Evolutionary conservation across 2,888 invertebrate genomes (phyloP), one percentile per base, ranked within the genome.

Genomic region (Nesidiocoris tenuis): DNA sequence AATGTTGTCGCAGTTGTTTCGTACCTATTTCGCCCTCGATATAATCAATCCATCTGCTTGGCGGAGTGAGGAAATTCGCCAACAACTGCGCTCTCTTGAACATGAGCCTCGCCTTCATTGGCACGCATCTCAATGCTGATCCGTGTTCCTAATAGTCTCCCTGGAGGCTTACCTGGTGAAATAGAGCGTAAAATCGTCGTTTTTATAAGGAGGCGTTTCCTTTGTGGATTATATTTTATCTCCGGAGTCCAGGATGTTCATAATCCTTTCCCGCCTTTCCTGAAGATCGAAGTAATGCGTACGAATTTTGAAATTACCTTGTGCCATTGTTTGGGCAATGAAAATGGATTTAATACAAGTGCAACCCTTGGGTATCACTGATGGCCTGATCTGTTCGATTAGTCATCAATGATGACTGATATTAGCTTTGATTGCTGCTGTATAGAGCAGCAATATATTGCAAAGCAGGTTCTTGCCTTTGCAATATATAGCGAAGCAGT

Each of bases 161-260:
- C 54, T 12, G 18, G 70, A 22, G 55, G 55, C 67, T 67, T 70
- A 70, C 54, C 24, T 9, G 17, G 70, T 59, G 57, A 70, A 70
- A 70, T 19, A 57, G 70, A 70, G 23, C 70, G 70, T 70, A 24
- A 70, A 70, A 70, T 59, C 24, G 24, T 70, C 59, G 39, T 59
- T 70, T 54, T 54, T 54, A 67, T 56, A 67, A 9, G 21, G 9
- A 67, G 56, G 21, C 55, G 22, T 67, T 39, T 39, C 39, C 39
- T 39, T 39, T 12, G 3, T 39, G 5, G 39, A 39, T 39, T 39
- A 39, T n/a, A n/a, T 39, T 39, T 39, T 39, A 39, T 39, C 39
- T 39, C 3, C 12, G 5, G 3, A 7, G 39, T 39, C 12, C 39
- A 12, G 39, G 39, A 39, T 39, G 39, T 12, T 7, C 5, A 39